These are phyloP conservation scores for Cinclus mexicanus DNA, from an alignment of 2,113 vertebrate species.

Conservation along the genomic window DNA sequence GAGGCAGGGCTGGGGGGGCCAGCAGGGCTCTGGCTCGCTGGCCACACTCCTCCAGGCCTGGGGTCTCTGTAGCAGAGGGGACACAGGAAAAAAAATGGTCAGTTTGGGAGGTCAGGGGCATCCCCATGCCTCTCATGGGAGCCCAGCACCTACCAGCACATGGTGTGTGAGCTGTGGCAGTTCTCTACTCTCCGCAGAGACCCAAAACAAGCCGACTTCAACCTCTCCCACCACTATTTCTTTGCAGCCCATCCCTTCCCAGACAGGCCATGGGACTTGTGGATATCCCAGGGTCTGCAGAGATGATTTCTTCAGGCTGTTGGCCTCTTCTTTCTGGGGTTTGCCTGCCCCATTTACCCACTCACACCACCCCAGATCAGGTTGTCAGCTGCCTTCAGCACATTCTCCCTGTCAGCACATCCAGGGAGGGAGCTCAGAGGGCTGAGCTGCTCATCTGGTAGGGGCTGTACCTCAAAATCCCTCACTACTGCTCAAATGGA, in stretches of 20 bases:
- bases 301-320: not conserved
- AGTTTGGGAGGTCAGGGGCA: fast-evolving
- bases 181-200: not conserved
- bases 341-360: not conserved
- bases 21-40: slow-evolving; percentile 78
- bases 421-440: not conserved
- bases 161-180: not conserved
- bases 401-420: not conserved
- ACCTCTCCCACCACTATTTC: not conserved
- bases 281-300: not conserved
- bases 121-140: not conserved
- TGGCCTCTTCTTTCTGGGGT: not conserved
- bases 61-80: slow-evolving; percentile 65
- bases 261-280: fast-evolving
- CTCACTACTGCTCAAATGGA: fast-evolving
- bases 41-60: slow-evolving; percentile 76
- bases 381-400: not conserved
- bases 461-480: not conserved
- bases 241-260: not conserved
- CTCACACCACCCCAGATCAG: not conserved
- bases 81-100: not conserved
- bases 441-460: not conserved
- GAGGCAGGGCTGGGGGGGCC: slow-evolving; percentile 76
- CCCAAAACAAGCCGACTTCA: not conserved
- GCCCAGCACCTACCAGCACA: not conserved